A percentile compares a stretch with the other conserved stretches of the same genome.
phyloP scores from a whole-genome alignment of 2,113 vertebrate species.

The Chrysemys picta region DNA sequence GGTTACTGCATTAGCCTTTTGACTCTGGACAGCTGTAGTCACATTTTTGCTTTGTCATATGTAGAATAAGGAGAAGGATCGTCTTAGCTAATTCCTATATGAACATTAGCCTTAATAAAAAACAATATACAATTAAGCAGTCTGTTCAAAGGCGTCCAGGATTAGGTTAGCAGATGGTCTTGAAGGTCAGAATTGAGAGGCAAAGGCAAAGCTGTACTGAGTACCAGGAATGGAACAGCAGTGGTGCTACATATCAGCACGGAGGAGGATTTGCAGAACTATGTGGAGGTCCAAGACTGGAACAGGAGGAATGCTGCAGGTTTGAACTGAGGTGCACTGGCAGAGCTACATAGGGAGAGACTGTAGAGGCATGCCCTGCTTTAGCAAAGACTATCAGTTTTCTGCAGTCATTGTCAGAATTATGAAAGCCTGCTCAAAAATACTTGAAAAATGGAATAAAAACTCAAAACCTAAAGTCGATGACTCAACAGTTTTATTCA shows the following conservation, averaged over 20 bases:
- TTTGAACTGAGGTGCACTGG: not conserved
- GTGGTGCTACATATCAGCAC: not conserved
- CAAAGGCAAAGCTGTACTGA: not conserved
- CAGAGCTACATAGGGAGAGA: not conserved
- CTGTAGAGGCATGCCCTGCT: not conserved
- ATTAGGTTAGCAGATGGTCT: not conserved
- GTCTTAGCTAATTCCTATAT: conserved; percentile 5
- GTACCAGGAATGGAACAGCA: not conserved
- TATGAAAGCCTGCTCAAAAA: not conserved
- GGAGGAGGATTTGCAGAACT: not conserved
- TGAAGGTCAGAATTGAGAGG: not conserved
- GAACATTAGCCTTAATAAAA: conserved; percentile 27
- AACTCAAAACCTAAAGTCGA: conserved; percentile 2
- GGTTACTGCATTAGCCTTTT: not conserved
- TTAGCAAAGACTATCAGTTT: not conserved
- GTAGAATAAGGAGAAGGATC: conserved; percentile 5
- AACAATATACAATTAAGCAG: conserved; percentile 10
- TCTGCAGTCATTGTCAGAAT: not conserved
- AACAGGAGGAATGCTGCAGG: not conserved
- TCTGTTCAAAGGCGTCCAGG: not conserved
- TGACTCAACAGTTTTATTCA: conserved; percentile 89
- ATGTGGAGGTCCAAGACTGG: not conserved
- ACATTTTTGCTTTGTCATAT: not conserved
- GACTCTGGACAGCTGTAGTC: not conserved
- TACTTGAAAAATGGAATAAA: conserved; percentile 18